A percentile compares a stretch with the other conserved stretches of the same genome.
Evolutionary conservation across 2,113 vertebrate genomes (phyloP).

Genomic region (Dendrocopos noguchii): DNA sequence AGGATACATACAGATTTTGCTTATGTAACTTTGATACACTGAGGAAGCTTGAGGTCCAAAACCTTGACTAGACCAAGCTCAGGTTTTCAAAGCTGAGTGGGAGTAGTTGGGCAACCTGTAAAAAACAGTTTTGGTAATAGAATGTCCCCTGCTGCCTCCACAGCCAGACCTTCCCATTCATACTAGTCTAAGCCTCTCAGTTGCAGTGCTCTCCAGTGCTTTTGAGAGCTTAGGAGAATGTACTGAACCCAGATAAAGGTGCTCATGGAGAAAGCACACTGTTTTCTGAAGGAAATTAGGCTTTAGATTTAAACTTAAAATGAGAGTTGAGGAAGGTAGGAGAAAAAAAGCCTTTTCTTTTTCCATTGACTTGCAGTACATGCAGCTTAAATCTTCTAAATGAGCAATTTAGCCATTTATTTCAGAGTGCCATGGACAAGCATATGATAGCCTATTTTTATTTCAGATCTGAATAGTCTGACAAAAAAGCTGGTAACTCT

Average conservation of each 20-base stretch:
- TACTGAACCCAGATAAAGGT: not conserved
- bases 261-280: not conserved
- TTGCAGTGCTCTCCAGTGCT: not conserved
- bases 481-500: slow-evolving; percentile 24
- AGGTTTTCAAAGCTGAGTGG: not conserved
- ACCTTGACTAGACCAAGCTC: not conserved
- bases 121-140: not conserved
- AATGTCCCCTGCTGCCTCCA: not conserved
- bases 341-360: not conserved
- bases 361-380: not conserved
- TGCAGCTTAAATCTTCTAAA: not conserved
- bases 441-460: slow-evolving; percentile 27
- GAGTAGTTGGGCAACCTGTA: not conserved
- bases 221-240: not conserved
- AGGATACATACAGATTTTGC: not conserved
- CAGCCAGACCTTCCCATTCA: not conserved
- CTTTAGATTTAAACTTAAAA: not conserved
- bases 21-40: not conserved
- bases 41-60: not conserved
- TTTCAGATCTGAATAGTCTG: not conserved
- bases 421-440: not conserved
- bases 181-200: not conserved
- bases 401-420: not conserved
- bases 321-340: not conserved
- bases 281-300: not conserved